Conservation (phyloP, 2,797 vertebrate species). For the Acridotheres tristis region DNA sequence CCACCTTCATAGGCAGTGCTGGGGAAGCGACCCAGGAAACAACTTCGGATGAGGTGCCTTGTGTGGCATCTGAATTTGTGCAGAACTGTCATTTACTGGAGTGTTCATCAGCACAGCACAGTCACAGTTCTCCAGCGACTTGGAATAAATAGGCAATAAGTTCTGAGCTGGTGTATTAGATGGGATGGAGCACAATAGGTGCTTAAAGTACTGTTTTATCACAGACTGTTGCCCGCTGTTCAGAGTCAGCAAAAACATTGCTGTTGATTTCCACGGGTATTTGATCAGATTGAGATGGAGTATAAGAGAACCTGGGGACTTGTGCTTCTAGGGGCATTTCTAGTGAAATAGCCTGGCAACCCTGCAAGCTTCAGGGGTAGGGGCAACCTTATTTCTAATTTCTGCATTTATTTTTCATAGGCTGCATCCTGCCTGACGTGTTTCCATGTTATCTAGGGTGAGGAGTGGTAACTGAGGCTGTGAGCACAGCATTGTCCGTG, state of each 20-base stretch:
- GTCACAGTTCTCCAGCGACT: background rate
- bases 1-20: background rate
- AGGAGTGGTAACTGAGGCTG: background rate
- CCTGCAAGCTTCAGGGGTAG: background rate
- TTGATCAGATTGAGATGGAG: background rate
- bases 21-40: background rate
- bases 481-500: background rate
- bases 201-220: background rate
- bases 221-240: background rate
- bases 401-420: background rate
- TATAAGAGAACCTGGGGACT: background rate
- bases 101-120: background rate
- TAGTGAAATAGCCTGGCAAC: background rate
- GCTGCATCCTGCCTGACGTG: background rate
- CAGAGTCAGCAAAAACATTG: background rate
- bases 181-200: background rate
- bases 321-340: background rate
- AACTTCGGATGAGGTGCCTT: background rate
- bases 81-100: background rate
- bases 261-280: background rate
- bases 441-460: background rate
- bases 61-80: background rate
- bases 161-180: background rate
- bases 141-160: background rate
- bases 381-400: background rate